A percentile compares a stretch with the other conserved stretches of the same genome.
These are phyloP conservation scores for Argopecten irradians DNA, from an alignment of 1,140 invertebrate genomes.

Conservation along the genomic window DNA sequence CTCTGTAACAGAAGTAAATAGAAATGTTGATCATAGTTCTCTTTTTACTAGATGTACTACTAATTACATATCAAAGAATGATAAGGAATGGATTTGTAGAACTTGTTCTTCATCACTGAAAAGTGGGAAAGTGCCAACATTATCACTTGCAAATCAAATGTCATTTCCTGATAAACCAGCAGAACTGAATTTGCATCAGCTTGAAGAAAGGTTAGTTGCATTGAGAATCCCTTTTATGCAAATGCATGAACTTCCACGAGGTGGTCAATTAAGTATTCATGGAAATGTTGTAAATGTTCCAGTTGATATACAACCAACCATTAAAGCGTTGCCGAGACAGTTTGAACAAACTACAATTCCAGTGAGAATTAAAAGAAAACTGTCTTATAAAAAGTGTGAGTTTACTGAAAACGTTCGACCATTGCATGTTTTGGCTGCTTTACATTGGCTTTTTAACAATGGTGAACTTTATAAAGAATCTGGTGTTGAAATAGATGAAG, in stretches of 20 bases:
- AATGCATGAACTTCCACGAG: constrained; percentile 47
- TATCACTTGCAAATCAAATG: constrained; percentile 54
- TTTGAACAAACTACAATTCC: constrained; percentile 38
- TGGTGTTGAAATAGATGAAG: constrained; percentile 12
- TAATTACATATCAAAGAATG: constrained; percentile 25
- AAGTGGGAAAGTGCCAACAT: constrained; percentile 38
- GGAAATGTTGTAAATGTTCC: constrained; percentile 57
- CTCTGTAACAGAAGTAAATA: neutral
- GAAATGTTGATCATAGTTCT: neutral
- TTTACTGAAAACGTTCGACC: no score
- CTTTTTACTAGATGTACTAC: neutral
- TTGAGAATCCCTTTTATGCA: no score
- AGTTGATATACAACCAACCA: constrained; percentile 46
- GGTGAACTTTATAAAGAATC: constrained; percentile 26
- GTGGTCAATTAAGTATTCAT: constrained; percentile 45
- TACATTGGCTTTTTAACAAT: no score
- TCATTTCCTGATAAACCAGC: no score
- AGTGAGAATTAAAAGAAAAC: constrained; percentile 47
- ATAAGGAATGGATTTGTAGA: constrained; percentile 45
- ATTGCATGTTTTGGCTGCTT: no score
- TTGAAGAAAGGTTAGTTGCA: no score
- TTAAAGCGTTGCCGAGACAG: constrained; percentile 46
- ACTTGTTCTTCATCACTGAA: constrained; percentile 43
- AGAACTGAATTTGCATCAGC: no score
- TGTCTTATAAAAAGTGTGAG: no score